Percentiles rank a stretch among this genome's conserved stretches.
Evolutionary conservation across 92 coral and sea anemone species (phyloP).

Genomic region (Paramuricea clavata): DNA sequence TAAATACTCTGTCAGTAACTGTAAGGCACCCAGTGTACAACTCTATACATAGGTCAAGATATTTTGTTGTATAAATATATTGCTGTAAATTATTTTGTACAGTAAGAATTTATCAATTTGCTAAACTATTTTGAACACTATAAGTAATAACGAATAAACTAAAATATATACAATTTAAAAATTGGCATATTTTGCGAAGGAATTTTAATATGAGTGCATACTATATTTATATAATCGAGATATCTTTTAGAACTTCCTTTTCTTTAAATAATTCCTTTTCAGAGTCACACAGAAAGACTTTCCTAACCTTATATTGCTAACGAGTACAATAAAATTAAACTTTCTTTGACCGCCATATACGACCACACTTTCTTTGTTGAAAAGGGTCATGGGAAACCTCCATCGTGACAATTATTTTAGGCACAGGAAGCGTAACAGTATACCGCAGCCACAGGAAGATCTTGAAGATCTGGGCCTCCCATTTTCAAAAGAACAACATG

Average conservation of each 20-base stretch:
- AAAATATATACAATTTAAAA: not conserved
- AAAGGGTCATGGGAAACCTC: no score
- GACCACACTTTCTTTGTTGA: no score
- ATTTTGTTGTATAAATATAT: constrained; percentile 13
- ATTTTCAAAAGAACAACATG: no score
- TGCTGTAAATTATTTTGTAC: constrained; percentile 21
- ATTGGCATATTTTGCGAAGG: not conserved
- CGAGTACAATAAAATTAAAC: no score
- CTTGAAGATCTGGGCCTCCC: no score
- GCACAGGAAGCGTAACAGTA: no score
- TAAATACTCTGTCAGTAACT: not conserved
- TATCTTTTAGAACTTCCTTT: not conserved
- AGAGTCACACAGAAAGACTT: not conserved
- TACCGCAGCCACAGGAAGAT: no score
- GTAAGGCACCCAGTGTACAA: not conserved
- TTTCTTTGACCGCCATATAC: no score
- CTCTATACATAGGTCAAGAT: not conserved
- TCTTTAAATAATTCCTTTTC: not conserved
- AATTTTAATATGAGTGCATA: no score
- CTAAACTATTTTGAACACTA: not conserved
- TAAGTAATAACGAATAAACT: not conserved
- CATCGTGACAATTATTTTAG: no score
- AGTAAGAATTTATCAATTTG: constrained; percentile 16
- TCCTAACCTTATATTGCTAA: no score
- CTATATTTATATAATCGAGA: no score